These are phyloP conservation scores for Drosophila antonietae DNA, from an alignment of 2,888 invertebrate species.

Conservation along the genomic window DNA sequence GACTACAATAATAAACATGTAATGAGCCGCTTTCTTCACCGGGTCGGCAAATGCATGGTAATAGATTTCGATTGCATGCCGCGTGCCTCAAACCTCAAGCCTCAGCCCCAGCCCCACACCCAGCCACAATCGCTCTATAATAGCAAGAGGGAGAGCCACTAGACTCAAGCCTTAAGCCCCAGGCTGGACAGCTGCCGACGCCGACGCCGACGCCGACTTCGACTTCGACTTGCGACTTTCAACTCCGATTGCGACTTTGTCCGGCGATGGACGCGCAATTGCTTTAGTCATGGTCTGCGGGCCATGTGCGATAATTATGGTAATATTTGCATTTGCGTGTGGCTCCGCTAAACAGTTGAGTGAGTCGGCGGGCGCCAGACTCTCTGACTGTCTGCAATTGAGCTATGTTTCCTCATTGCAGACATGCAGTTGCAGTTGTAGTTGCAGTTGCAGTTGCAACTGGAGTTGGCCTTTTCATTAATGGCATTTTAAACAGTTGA, in stretches of 20 bases:
- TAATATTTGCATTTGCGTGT: conserved; percentile 80
- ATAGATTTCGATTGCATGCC: conserved; percentile 78
- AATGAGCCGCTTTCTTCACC: conserved; percentile 78
- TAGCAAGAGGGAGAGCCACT: conserved; percentile 1
- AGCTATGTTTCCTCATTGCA: conserved; percentile 43
- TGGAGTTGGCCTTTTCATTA: conserved; percentile 26
- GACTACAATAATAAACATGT: conserved; percentile 68
- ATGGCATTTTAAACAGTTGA: conserved; percentile 66
- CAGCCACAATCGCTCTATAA: conserved; percentile 10
- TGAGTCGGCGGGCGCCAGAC: conserved; percentile 73
- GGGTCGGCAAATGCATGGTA: conserved; percentile 70
- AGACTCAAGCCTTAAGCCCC: neutral
- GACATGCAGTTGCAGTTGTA: neutral
- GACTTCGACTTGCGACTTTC: conserved; percentile 2
- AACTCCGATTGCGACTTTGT: conserved; percentile 14
- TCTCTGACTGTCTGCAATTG: conserved; percentile 3
- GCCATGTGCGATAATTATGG: conserved; percentile 78
- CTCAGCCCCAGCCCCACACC: neutral
- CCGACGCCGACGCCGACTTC: too few relatives aligned
- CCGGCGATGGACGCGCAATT: conserved; percentile 68
- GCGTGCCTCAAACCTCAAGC: conserved; percentile 46
- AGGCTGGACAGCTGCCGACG: conserved; percentile 1
- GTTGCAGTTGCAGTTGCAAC: neutral
- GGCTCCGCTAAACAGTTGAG: conserved; percentile 79
- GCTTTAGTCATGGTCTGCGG: conserved; percentile 78